These are phyloP conservation scores for Sardinella longiceps DNA, from an alignment of 2,797 vertebrate genomes.

Conservation along the genomic window DNA sequence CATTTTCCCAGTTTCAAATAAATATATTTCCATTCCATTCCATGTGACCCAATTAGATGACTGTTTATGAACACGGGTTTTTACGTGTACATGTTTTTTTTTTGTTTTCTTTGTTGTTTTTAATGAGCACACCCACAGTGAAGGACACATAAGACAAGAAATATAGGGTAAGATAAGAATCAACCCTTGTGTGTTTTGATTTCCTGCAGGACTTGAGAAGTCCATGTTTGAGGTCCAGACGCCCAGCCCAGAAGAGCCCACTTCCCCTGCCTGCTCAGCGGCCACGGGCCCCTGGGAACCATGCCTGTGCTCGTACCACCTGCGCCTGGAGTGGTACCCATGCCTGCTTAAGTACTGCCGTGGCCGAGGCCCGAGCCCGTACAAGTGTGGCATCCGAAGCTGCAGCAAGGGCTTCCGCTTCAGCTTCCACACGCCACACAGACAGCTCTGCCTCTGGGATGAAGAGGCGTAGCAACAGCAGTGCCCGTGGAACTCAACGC, in stretches of 20 bases:
- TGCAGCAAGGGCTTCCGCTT: conserved; percentile 84
- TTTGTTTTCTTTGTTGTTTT: no score
- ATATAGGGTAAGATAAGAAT: not conserved
- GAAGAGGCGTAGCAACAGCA: conserved; percentile 73
- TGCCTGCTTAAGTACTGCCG: conserved; percentile 86
- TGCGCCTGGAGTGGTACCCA: conserved; percentile 85
- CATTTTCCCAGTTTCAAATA: no score
- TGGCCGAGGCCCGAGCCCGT: conserved; percentile 73
- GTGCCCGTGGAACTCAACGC: no score
- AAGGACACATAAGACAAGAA: no score
- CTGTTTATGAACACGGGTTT: not conserved
- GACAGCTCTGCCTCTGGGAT: conserved; percentile 84
- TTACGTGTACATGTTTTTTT: no score
- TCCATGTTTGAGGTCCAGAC: conserved; percentile 80
- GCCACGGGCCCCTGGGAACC: conserved; percentile 71
- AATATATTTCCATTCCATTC: no score
- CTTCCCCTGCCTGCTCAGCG: not conserved
- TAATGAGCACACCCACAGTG: no score
- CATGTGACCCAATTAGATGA: no score
- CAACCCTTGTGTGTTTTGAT: not conserved
- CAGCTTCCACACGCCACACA: conserved; percentile 76
- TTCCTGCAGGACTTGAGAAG: conserved; percentile 72
- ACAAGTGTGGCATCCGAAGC: conserved; percentile 87
- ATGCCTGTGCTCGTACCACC: conserved; percentile 77
- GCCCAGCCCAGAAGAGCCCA: conserved; percentile 53